A percentile compares a stretch with the other conserved stretches of the same genome.
Evolutionary conservation across 2,888 invertebrate species (phyloP).

Genomic region (Trypoxylon attenuatum): DNA sequence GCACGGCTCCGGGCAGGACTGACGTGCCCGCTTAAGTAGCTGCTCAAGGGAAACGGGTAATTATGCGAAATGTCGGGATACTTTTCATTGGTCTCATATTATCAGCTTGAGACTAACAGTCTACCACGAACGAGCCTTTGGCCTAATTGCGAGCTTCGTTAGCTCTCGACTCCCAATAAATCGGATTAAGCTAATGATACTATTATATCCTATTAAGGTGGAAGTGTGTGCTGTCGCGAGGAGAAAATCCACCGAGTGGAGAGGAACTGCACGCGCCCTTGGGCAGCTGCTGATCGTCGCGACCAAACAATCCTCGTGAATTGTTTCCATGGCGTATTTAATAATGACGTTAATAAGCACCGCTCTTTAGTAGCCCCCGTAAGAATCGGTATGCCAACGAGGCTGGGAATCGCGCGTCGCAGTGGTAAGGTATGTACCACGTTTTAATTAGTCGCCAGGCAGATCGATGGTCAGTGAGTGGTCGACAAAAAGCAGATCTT

Average conservation of each 20-base stretch:
- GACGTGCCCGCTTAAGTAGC: constrained; percentile 56
- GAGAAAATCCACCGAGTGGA: no score
- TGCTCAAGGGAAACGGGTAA: constrained; percentile 59
- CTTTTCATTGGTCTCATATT: constrained; percentile 29
- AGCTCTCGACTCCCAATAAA: constrained; percentile 40
- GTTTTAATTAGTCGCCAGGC: neutral
- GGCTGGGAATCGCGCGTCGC: no score
- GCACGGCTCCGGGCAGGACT: constrained; percentile 51
- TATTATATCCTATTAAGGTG: constrained; percentile 36
- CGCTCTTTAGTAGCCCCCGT: neutral
- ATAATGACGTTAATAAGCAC: neutral
- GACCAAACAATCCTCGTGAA: no score
- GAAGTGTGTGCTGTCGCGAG: neutral
- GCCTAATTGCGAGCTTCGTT: constrained; percentile 8
- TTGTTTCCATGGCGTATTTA: no score
- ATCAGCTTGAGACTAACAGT: no score
- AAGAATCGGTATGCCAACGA: neutral
- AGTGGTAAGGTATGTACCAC: no score
- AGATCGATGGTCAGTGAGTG: neutral
- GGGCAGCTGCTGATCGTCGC: no score
- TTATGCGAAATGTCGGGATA: constrained; percentile 56
- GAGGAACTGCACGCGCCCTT: no score
- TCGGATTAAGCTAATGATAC: constrained; percentile 50
- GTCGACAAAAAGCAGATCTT: neutral
- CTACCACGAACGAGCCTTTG: constrained; percentile 46